Evolutionary conservation across 2,113 vertebrate genomes (phyloP), one percentile per base, ranked within the genome.

Genomic region (Trematomus loennbergii): DNA sequence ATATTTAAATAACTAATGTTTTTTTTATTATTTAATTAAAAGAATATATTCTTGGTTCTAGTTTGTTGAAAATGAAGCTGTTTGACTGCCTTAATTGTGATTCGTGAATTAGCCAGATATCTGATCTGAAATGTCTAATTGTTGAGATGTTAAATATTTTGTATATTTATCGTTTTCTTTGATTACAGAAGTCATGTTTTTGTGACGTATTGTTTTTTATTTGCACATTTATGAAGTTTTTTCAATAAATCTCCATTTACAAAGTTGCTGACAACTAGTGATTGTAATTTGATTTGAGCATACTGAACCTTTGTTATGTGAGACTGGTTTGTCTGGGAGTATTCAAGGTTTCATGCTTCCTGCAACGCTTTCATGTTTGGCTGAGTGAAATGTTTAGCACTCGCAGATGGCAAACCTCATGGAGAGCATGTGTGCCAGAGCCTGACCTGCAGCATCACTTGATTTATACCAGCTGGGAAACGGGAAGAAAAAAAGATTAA

Each of bases 71-170:
- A 69, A 17, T 81, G 55, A 81, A 81, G 46, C 68, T 84, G 73
- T 71, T 90, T 83, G 79, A 89, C 88, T 87, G 88, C 90, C 86
- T 86, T 87, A 78, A 70, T 87, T 54, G 68, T 86, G 63, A 79
- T 80, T 81, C 79, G 50, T 86, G 53, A 68, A 81, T 85, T 76
- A 61, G 60, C 67, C 57, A 63, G 12, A 66, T 85, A 82, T 81
- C n/a, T 81, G 22, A 78, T 84, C 55, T 72, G 33, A 78, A 64
- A 65, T 71, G 53, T 61, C 72, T 40, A 40, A 40, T 40, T 40
- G 36, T 40, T 40, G 36, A 72, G 46, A 77, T 72, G 60, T 69
- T 62, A 59, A 75, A 54, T 46, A 54, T 72, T 89, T 76, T 93
- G 46, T 78, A 84, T 89, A 81, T 84, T 87, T 88, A 75, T 86